A percentile compares a stretch with the other conserved stretches of the same genome.
These are phyloP conservation scores for Glossophaga mutica DNA, from an alignment of 2,797 vertebrate genomes.

Conservation along the genomic window DNA sequence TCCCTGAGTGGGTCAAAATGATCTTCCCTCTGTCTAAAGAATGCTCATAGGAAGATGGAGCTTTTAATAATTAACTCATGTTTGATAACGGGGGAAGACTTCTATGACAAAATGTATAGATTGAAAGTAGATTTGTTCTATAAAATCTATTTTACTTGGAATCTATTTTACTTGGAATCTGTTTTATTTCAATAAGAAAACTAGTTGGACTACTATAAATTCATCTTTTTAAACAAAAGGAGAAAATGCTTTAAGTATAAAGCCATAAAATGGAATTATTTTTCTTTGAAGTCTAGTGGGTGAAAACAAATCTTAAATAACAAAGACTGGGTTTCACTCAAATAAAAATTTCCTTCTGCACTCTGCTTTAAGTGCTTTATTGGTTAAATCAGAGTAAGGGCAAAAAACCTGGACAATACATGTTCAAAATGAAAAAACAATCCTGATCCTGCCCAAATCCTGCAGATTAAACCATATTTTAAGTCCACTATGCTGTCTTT, in stretches of 20 bases:
- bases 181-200: background rate
- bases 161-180: slow-evolving; percentile 13
- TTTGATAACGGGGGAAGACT: background rate
- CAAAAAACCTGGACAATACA: background rate
- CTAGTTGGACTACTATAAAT: background rate
- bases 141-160: slow-evolving; percentile 29
- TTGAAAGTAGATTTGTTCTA: background rate
- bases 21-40: background rate
- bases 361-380: slow-evolving; percentile 14
- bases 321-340: background rate
- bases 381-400: background rate
- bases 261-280: background rate
- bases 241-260: background rate
- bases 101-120: background rate
- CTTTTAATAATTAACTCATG: slow-evolving; percentile 4
- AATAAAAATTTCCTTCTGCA: slow-evolving; percentile 13
- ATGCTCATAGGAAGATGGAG: background rate
- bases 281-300: slow-evolving; percentile 32
- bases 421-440: background rate
- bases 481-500: background rate
- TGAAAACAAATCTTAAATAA: slow-evolving; percentile 12
- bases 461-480: background rate
- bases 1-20: background rate
- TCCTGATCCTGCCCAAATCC: background rate
- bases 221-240: background rate